Base-by-base conservation (phyloP, 2,888 invertebrate species). In the Cotesia congregata region DNA sequence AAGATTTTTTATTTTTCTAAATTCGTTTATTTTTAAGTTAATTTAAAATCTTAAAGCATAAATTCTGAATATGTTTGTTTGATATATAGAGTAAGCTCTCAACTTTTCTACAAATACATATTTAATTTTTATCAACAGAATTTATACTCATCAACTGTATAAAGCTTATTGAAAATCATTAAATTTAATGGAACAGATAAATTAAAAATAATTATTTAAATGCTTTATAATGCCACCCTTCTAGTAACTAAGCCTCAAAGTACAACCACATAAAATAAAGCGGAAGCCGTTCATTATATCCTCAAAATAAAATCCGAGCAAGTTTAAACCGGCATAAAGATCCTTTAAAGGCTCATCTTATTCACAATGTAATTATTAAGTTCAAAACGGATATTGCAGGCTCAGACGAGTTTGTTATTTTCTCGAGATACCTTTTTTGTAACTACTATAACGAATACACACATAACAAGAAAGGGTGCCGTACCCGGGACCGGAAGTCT, bases 401-500 rank as follows among this genome's bases (percentile, higher is more conserved):
- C 40, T 61, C 38, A 60, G 17, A n/a, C 9, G 15, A 38, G 38
- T 39, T 50, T 72, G 20, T 65, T 62, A 38, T 40, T 64, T 72
- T 62, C 62, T 72, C 7, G 61, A 12, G 30, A 15, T 38, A 50
- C 41, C 38, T 64, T 20, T 41, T 72, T 12, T 60, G 6, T n/a
- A 15, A 60, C 15, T 60, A 12, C 15, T n/a, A 15, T 64, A 17
- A 17, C 20, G 74, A 15, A 41, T 59, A 30, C 5, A n/a, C 17
- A 72, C 30, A 65, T 61, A 71, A 72, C 65, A 40, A 69, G 50
- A 64, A 77, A 75, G 12, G 38, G 62, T 20, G 62, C 62, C 60
- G 5, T 9, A 9, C 5, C 9, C 20, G 15, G 17, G 15, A 62
- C 62, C 62, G 62, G 62, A 62, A 62, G 62, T 20, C 62, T 15